Evolutionary conservation across 1,140 invertebrate genomes (phyloP).

Genomic region (Mya arenaria): DNA sequence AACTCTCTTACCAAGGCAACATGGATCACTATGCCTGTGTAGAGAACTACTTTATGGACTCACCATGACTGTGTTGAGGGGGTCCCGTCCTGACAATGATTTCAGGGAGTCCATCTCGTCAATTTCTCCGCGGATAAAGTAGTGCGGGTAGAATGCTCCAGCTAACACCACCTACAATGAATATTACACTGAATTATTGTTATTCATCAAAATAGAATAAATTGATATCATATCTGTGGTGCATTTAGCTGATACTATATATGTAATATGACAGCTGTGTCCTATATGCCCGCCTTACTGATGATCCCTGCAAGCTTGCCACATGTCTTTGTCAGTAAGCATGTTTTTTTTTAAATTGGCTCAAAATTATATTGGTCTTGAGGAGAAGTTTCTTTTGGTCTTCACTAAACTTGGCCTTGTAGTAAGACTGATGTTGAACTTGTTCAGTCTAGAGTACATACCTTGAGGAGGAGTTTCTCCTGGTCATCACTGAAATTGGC

Average conservation of each 20-base stretch:
- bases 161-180: slow-evolving; percentile 86
- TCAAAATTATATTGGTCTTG: not conserved
- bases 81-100: slow-evolving; percentile 87
- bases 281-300: no score
- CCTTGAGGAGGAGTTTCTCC: slow-evolving; percentile 75
- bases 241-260: no score
- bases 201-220: no score
- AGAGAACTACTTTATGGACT: slow-evolving; percentile 70
- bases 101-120: slow-evolving; percentile 86
- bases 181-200: no score
- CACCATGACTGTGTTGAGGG: slow-evolving; percentile 89
- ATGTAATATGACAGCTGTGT: no score
- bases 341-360: no score
- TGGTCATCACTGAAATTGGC: slow-evolving; percentile 58
- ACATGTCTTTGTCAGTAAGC: no score
- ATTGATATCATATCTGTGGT: no score
- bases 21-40: no score
- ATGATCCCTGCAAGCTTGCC: no score
- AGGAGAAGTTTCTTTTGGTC: not conserved
- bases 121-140: slow-evolving; percentile 86
- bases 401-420: not conserved
- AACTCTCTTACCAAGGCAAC: slow-evolving; percentile 90
- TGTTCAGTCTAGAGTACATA: slow-evolving; percentile 24
- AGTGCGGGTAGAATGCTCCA: slow-evolving; percentile 96
- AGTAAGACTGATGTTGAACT: not conserved